A percentile compares a stretch with the other conserved stretches of the same genome.
These are phyloP conservation scores for Zosterops hypoxanthus DNA, from an alignment of 2,113 vertebrate species.

Conservation along the genomic window DNA sequence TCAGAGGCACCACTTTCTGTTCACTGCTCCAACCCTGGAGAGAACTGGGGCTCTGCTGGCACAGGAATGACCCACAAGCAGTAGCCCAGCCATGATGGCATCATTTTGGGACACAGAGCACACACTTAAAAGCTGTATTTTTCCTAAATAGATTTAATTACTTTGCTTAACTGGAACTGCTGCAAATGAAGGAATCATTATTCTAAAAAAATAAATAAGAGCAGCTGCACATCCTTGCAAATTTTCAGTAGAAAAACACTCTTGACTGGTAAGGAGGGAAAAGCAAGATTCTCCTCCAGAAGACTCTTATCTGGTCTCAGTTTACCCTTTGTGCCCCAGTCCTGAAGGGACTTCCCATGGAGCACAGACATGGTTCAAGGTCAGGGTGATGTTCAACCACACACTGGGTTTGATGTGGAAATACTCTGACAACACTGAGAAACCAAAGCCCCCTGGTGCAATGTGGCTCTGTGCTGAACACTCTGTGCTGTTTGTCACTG, in stretches of 20 bases:
- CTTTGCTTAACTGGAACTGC: slow-evolving; percentile 1
- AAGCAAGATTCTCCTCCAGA: not conserved
- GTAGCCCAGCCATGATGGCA: not conserved
- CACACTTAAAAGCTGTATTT: not conserved
- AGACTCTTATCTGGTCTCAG: not conserved
- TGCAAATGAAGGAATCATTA: not conserved
- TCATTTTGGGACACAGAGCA: not conserved
- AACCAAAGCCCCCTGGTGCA: not conserved
- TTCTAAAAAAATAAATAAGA: not conserved
- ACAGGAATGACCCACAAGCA: not conserved
- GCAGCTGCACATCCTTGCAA: not conserved
- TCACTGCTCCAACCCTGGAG: not conserved
- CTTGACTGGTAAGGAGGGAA: not conserved
- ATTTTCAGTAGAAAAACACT: not conserved
- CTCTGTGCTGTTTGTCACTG: not conserved
- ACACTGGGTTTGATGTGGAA: fast-evolving
- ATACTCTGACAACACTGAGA: fast-evolving
- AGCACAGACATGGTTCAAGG: not conserved
- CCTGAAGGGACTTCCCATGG: not conserved
- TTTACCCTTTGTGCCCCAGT: not conserved
- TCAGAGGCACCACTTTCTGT: not conserved
- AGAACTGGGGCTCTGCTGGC: not conserved
- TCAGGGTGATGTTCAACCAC: fast-evolving
- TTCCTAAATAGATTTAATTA: not conserved
- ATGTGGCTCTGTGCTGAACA: fast-evolving